Evolutionary conservation across 2,797 vertebrate genomes (phyloP).

Genomic region (Melanotaenia maccullochi): DNA sequence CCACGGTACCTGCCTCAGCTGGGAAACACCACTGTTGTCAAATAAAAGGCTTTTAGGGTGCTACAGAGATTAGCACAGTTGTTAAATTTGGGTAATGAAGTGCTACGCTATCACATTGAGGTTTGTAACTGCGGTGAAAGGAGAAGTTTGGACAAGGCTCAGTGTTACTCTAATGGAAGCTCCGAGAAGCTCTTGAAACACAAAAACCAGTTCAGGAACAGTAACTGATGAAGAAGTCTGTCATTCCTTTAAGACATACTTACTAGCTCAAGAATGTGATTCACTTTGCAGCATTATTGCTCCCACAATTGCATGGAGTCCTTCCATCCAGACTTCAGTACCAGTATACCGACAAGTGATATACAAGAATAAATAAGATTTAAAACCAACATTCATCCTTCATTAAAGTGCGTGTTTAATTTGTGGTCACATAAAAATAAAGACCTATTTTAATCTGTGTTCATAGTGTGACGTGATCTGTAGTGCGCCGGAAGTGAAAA

Average conservation of each 20-base stretch:
- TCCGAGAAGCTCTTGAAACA: slow-evolving; percentile 25
- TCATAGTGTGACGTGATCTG: slow-evolving; percentile 9
- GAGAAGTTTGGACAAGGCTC: slow-evolving; percentile 29
- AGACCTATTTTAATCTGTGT: slow-evolving; percentile 1
- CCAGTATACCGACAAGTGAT: background rate
- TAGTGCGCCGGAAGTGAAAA: slow-evolving; percentile 23
- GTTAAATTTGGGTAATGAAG: slow-evolving; percentile 66
- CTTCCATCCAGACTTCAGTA: background rate
- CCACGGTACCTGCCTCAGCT: slow-evolving; percentile 53
- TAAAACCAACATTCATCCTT: background rate
- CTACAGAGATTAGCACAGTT: slow-evolving; percentile 41
- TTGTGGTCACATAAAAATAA: background rate
- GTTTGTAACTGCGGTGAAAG: slow-evolving; percentile 38
- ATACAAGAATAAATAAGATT: background rate
- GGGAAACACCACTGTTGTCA: slow-evolving; percentile 47
- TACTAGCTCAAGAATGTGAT: slow-evolving; percentile 6
- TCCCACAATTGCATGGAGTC: background rate
- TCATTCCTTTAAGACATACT: slow-evolving; percentile 12
- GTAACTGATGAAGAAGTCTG: slow-evolving; percentile 14
- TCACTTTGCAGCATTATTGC: slow-evolving; percentile 17
- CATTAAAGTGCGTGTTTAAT: background rate
- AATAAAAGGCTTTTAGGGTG: slow-evolving; percentile 37
- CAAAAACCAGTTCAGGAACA: slow-evolving; percentile 32
- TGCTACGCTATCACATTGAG: slow-evolving; percentile 45
- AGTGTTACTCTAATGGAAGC: slow-evolving; percentile 15